phyloP scores from a whole-genome alignment of 2,113 vertebrate genomes.

The Myrmecobius fasciatus region DNA sequence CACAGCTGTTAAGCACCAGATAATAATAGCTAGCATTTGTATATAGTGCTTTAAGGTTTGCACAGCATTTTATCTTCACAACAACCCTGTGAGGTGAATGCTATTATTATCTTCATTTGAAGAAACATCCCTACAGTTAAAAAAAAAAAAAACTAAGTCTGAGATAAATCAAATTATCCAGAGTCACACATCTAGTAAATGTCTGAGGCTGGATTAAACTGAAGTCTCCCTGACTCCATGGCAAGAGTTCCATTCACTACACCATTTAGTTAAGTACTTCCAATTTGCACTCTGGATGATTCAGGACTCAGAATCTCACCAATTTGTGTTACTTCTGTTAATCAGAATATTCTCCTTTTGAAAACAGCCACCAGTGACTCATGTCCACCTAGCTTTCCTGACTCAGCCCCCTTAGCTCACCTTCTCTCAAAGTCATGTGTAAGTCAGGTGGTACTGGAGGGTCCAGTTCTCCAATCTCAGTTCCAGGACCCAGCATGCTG shows the following conservation, averaged over 20 bases:
- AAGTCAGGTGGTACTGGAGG: not conserved
- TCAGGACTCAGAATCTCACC: not conserved
- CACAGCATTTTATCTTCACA: too few relatives aligned
- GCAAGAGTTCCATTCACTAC: not conserved
- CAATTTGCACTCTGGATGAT: not conserved
- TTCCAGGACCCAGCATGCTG: fast-evolving
- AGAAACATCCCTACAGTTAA: not conserved
- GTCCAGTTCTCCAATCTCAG: not conserved
- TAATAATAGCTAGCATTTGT: not conserved
- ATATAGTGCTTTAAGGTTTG: not conserved
- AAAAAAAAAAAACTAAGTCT: not conserved
- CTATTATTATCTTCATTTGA: not conserved
- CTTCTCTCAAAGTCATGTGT: not conserved
- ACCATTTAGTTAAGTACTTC: not conserved
- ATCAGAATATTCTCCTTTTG: not conserved
- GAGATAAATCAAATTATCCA: not conserved
- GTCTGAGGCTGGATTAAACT: not conserved
- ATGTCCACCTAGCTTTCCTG: not conserved
- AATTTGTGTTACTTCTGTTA: not conserved
- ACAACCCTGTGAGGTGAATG: not conserved
- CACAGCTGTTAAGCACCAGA: not conserved
- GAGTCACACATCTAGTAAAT: not conserved
- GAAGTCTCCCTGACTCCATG: not conserved
- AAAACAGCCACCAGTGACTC: not conserved
- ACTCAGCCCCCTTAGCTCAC: not conserved